Evolutionary conservation across 2,888 invertebrate genomes (phyloP), one percentile per base, ranked within the genome.

Genomic region (Lepidocyrtoides sp.): DNA sequence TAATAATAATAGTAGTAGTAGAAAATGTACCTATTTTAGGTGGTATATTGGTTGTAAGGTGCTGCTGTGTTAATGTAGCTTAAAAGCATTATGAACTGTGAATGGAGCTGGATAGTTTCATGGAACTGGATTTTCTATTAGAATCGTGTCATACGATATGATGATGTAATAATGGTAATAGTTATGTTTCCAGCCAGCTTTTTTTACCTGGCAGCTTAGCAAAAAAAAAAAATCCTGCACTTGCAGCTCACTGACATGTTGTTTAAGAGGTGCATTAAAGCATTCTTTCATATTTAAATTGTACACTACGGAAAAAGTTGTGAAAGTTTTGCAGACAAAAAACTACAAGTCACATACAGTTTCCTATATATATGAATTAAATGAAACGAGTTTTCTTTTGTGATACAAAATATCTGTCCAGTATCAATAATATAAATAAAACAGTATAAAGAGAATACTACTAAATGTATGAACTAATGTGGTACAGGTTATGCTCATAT

Each of bases 141-240:
- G 63, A 41, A 83, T 83, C 82, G 63, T 66, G 82, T 83, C 82
- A 83, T 66, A 79, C 57, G 32, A 79, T 79, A 79, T 79, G 79
- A 79, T 54, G 57, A 79, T 51, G 77, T 48, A 29, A 77, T 54
- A 69, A 32, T 69, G 60, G 29, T 36, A 72, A 10, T 23, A 26
- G 32, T 66, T 20, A 60, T 44, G 23, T 57, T 54, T 54, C 36
- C 32, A 51, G 17, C 23, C 44, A 44, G 10, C 72, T 48, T 26
- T 17, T 12, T 44, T 36, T 48, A 75, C 75, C 75, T 75, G 75
- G 48, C 48, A 17, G 14, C 20, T 41, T 8, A 8, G 20, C 12
- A 8, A 77, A 20, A 77, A 54, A 79, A 54, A 17, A 23, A 48
- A 48, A 20, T 0, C 26, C 36, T 57, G 44, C 69, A 69, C 36